Base-by-base conservation (phyloP, 2,888 invertebrate species). In the Schizaphis graminum region DNA sequence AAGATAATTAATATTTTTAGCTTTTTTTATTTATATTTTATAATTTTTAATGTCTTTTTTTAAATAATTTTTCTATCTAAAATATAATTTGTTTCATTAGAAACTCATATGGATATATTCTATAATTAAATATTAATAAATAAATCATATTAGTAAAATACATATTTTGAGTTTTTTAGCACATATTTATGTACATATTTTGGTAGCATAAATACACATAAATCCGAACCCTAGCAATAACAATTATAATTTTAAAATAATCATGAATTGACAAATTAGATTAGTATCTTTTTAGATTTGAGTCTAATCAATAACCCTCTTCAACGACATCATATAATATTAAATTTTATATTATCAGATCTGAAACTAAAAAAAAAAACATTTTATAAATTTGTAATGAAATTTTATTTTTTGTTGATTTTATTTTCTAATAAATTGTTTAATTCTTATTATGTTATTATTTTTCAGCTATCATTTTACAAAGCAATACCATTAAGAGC, bases 401-500 rank as follows among this genome's bases (percentile, higher is more conserved):
- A 86, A 86, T 85, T 28, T 44, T 85, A n/a, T 49, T 87, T 87
- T 89, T 61, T 8, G 28, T 61, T n/a, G 0, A 11, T 61, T 61
- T 21, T 77, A 77, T 56, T 56, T 89, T 49, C 10, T n/a, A 49
- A 67, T 67, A 90, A 28, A 44, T 28, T 16, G 28, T 44, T 89
- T 1, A 44, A 44, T 94, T 53, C 7, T 44, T 44, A 24, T 57
- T 44, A 4, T 92, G 16, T 94, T 94, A 26, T 91, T 94, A 95
- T 87, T 94, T 95, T 96, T 49, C 96, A 98, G 97, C 97, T 98
- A 90, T 97, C 97, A 91, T 97, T 98, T 95, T 98, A 98, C 96
- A 97, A 98, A 95, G 97, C 97, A 95, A 96, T 99, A 95, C 99
- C 99, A 0, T 96, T 99, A 95, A 97, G 98, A 92, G 97, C 98